Conservation (phyloP, 2,113 vertebrate species). For the Ornithorhynchus anatinus region DNA sequence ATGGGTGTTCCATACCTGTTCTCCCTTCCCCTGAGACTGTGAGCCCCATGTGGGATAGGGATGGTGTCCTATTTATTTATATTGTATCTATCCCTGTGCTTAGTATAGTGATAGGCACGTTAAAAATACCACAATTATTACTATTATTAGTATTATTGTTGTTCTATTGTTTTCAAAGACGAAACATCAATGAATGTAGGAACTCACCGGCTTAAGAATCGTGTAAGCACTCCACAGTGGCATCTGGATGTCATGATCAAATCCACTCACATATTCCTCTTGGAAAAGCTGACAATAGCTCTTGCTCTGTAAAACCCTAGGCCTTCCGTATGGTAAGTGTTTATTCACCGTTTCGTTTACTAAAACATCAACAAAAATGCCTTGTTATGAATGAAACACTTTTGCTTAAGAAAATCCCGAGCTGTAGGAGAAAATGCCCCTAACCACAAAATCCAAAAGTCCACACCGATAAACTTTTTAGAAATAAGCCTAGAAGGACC, state of each 20-base stretch:
- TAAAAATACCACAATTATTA: no score
- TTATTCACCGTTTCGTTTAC: conserved; percentile 37
- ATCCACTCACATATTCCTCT: conserved; percentile 81
- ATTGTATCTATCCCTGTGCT: no score
- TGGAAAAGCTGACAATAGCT: conserved; percentile 85
- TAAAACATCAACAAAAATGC: conserved; percentile 53
- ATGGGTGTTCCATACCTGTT: no score
- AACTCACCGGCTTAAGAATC: conserved; percentile 76
- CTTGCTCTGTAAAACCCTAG: conserved; percentile 70
- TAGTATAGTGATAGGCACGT: no score
- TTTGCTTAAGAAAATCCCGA: not conserved
- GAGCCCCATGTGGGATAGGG: no score
- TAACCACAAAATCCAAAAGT: not conserved
- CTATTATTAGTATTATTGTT: no score
- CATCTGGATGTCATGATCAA: conserved; percentile 72
- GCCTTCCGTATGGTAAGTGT: conserved; percentile 81
- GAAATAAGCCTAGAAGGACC: not conserved
- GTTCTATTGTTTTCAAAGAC: no score
- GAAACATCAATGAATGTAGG: not conserved
- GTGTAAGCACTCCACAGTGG: conserved; percentile 92
- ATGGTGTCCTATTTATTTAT: no score
- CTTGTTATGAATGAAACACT: not conserved
- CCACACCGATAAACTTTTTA: not conserved
- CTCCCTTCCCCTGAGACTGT: no score
- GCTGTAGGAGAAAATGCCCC: not conserved